These are phyloP conservation scores for Lasioglossum leucozonium DNA, from an alignment of 2,888 invertebrate species.

Conservation along the genomic window DNA sequence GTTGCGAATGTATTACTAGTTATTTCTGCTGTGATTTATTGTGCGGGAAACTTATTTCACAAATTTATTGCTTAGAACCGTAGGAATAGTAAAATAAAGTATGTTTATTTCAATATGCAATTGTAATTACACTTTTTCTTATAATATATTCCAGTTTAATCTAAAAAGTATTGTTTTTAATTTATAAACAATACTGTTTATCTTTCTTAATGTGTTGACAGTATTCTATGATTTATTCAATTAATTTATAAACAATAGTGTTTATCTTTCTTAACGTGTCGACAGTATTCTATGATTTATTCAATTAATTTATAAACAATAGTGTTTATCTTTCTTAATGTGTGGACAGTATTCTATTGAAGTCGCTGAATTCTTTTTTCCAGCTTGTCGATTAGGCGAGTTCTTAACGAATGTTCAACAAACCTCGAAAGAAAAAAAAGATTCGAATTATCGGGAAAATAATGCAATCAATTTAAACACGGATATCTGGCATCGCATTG, in stretches of 20 bases:
- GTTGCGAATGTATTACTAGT: slow-evolving; percentile 23
- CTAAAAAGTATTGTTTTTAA: too few relatives aligned
- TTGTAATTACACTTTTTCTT: not conserved
- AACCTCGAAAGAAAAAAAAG: not conserved
- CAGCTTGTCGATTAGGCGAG: not conserved
- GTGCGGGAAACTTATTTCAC: not conserved
- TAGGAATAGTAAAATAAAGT: too few relatives aligned
- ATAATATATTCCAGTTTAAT: not conserved
- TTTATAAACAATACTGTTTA: too few relatives aligned
- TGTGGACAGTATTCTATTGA: too few relatives aligned
- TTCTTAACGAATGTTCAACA: not conserved
- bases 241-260: too few relatives aligned
- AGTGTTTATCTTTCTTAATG: too few relatives aligned
- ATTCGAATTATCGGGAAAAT: not conserved
- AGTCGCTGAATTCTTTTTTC: not conserved
- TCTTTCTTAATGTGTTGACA: too few relatives aligned
- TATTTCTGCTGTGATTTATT: slow-evolving; percentile 14
- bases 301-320: too few relatives aligned
- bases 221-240: too few relatives aligned
- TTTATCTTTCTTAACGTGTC: too few relatives aligned
- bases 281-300: too few relatives aligned
- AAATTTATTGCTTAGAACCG: not conserved
- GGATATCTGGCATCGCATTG: not conserved
- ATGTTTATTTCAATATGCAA: too few relatives aligned
- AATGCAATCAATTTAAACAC: not conserved